Percentiles rank a stretch among this genome's conserved stretches.
These are phyloP conservation scores for Megaustenia siamemsis DNA, from an alignment of 2,888 invertebrate genomes.

Conservation along the genomic window DNA sequence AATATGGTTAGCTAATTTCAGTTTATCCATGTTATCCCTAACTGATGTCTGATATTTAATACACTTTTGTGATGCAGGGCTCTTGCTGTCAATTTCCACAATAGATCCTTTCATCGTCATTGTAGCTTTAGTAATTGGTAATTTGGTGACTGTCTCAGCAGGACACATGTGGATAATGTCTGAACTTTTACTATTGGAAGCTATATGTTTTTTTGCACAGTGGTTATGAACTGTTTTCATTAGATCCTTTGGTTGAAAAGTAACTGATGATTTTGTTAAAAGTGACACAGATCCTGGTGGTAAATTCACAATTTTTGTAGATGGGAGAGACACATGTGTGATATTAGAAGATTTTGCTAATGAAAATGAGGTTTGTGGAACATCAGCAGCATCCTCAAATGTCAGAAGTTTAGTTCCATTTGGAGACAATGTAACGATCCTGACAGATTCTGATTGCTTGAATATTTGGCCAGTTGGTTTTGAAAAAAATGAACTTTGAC, in stretches of 20 bases:
- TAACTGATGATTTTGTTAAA: conserved; percentile 13
- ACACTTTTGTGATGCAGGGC: not conserved
- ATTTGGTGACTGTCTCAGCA: not conserved
- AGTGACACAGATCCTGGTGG: not conserved
- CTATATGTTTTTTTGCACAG: not conserved
- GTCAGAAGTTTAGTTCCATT: conserved; percentile 47
- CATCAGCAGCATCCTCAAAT: conserved; percentile 15
- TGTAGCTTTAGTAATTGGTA: not conserved
- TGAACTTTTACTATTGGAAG: not conserved
- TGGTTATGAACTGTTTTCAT: not conserved
- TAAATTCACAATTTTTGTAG: not conserved
- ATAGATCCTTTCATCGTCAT: too few relatives aligned
- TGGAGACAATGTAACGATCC: conserved; percentile 50
- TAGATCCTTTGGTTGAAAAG: not conserved
- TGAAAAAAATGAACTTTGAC: not conserved
- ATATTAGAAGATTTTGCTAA: not conserved
- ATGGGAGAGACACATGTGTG: not conserved
- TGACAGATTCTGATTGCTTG: conserved; percentile 34
- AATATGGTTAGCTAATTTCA: not conserved
- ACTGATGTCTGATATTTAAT: not conserved
- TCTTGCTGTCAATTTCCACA: not conserved
- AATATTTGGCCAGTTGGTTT: not conserved
- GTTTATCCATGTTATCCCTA: not conserved
- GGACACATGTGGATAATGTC: too few relatives aligned
- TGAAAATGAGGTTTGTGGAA: not conserved